Percentiles rank a stretch among this genome's conserved stretches.
These are phyloP conservation scores for Zoanthus sansibaricus DNA, from an alignment of 92 coral and sea anemone species.

Conservation along the genomic window DNA sequence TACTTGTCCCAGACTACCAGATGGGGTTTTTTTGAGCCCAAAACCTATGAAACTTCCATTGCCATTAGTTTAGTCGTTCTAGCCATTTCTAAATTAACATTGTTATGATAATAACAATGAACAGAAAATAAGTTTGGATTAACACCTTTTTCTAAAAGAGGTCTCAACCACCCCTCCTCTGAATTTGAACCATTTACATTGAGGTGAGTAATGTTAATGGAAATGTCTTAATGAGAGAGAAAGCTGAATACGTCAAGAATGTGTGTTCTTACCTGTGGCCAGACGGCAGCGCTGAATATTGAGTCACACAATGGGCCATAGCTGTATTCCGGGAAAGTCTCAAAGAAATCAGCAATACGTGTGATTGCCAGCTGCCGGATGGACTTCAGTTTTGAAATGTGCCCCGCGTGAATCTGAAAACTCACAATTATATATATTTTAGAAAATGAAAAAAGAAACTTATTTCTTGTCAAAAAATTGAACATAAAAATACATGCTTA, in stretches of 20 bases:
- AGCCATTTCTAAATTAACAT: too few species aligned
- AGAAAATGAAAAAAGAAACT: background rate
- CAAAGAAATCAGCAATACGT: constrained; percentile 87
- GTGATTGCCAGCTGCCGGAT: constrained; percentile 91
- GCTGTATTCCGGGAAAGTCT: constrained; percentile 73
- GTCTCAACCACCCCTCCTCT: background rate
- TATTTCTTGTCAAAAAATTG: too few species aligned
- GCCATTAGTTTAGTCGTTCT: too few species aligned
- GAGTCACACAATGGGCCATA: constrained; percentile 70
- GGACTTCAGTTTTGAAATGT: constrained; percentile 76
- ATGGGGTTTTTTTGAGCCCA: background rate
- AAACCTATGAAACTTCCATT: too few species aligned
- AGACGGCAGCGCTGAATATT: constrained; percentile 81
- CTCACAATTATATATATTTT: background rate
- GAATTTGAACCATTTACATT: background rate
- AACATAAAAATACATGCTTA: too few species aligned
- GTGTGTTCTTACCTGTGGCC: constrained; percentile 84
- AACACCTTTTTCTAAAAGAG: too few species aligned
- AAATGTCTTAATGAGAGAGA: background rate
- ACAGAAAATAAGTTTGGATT: too few species aligned
- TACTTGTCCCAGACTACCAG: background rate
- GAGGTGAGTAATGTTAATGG: background rate
- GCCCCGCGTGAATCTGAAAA: constrained; percentile 72
- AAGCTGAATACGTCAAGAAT: too few species aligned
- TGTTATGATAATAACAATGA: too few species aligned